A percentile compares a stretch with the other conserved stretches of the same genome.
phyloP scores from a whole-genome alignment of 2,888 invertebrate species.

The Diadegma fenestrale region DNA sequence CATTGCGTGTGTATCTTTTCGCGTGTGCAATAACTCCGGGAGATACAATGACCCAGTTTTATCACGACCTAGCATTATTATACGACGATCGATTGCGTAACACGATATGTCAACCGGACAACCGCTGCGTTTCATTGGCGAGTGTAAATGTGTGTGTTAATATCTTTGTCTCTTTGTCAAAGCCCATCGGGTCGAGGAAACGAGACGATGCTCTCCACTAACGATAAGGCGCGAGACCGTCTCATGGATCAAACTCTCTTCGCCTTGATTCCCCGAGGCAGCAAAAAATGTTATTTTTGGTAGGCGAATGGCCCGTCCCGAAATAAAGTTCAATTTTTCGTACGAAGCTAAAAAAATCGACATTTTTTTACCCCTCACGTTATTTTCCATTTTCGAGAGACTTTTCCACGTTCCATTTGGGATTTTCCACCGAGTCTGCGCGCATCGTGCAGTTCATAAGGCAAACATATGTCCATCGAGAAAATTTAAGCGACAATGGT shows the following conservation, averaged over 20 bases:
- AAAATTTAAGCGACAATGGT: constrained; percentile 50
- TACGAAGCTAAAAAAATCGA: neutral
- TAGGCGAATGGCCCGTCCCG: neutral
- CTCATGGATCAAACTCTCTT: neutral
- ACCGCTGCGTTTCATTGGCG: constrained; percentile 38
- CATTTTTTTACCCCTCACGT: neutral
- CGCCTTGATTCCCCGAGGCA: too few species aligned
- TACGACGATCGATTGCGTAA: constrained; percentile 76
- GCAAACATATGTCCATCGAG: constrained; percentile 64
- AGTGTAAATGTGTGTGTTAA: neutral
- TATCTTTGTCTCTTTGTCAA: constrained; percentile 44
- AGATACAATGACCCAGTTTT: constrained; percentile 78
- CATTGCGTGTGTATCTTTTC: constrained; percentile 10
- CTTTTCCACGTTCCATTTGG: constrained; percentile 18
- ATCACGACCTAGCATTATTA: constrained; percentile 73
- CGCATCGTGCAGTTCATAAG: constrained; percentile 45
- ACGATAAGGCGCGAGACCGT: neutral
- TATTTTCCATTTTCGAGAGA: constrained; percentile 10
- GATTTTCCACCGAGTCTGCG: constrained; percentile 45
- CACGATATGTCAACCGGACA: constrained; percentile 63
- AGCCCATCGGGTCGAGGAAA: constrained; percentile 39
- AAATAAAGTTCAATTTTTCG: neutral
- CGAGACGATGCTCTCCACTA: constrained; percentile 36
- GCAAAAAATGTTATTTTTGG: neutral
- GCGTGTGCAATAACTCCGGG: constrained; percentile 32